Percentiles rank a stretch among this genome's conserved stretches.
Conservation (phyloP, 2,797 vertebrate genomes). For the Pipistrellus pygmaeus region DNA sequence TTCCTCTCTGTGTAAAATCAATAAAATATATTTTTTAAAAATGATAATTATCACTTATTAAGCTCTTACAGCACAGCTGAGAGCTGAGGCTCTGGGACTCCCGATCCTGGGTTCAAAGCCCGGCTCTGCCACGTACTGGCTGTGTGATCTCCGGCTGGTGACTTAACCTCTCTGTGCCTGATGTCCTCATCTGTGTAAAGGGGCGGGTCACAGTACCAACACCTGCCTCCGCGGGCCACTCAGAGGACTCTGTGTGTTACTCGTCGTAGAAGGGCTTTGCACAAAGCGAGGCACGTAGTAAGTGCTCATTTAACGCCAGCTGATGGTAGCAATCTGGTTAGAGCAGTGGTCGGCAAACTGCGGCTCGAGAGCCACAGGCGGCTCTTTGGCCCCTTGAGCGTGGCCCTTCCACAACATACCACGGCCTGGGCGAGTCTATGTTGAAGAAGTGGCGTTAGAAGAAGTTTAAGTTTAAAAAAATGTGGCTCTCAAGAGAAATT, state of each 20-base stretch:
- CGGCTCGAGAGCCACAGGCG: no score
- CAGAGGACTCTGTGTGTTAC: neutral
- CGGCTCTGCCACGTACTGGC: neutral
- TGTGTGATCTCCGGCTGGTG: neutral
- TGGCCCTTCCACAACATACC: no score
- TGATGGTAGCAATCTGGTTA: fast-evolving
- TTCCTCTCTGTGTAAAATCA: no score
- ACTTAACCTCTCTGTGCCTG: slow-evolving; percentile 5
- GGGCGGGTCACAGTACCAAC: neutral
- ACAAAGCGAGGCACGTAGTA: fast-evolving
- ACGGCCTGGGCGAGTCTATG: no score
- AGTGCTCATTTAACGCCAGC: neutral
- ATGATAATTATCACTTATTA: neutral
- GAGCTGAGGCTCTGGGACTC: neutral
- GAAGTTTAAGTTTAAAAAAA: no score
- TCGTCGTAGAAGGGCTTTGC: neutral
- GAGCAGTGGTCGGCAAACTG: no score
- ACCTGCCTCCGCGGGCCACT: neutral
- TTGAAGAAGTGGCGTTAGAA: no score
- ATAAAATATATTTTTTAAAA: no score
- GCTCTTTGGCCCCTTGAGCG: no score
- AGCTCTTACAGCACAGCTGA: neutral
- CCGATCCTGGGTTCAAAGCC: neutral
- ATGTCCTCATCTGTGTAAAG: neutral
- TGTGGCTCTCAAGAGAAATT: no score